Evolutionary conservation across 2,797 vertebrate species (phyloP).

Genomic region (Florisuga fusca): DNA sequence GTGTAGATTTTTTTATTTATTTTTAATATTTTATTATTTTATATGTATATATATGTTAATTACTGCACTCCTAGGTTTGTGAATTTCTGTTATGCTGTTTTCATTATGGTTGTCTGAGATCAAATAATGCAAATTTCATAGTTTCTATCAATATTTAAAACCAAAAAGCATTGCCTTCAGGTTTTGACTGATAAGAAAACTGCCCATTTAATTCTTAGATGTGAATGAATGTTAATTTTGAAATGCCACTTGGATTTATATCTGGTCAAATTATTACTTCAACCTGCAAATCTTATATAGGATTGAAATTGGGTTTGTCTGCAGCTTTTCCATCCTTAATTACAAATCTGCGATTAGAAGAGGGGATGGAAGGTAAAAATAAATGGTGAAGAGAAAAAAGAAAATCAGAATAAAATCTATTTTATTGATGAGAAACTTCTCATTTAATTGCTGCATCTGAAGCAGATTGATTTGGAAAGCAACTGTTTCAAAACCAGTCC

Average conservation of each 20-base stretch:
- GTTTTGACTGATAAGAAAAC: background rate
- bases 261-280: constrained; percentile 5
- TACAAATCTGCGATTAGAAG: background rate
- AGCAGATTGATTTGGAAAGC: background rate
- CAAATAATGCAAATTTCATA: background rate
- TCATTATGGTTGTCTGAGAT: background rate
- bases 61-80: background rate
- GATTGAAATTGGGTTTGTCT: background rate
- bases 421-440: background rate
- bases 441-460: background rate
- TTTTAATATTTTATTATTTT: too few relatives aligned
- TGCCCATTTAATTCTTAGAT: background rate
- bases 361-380: background rate
- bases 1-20: too few relatives aligned
- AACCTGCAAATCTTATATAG: background rate
- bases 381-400: background rate
- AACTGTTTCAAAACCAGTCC: background rate
- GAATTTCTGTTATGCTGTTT: background rate
- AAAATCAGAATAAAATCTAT: background rate
- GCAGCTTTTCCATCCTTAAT: background rate
- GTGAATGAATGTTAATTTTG: background rate
- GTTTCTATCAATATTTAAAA: background rate
- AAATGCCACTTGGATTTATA: background rate
- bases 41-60: background rate
- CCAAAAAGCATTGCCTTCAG: background rate